Evolutionary conservation across 23 tunicate species (phyloP).

Genomic region (Ascidia mentula): DNA sequence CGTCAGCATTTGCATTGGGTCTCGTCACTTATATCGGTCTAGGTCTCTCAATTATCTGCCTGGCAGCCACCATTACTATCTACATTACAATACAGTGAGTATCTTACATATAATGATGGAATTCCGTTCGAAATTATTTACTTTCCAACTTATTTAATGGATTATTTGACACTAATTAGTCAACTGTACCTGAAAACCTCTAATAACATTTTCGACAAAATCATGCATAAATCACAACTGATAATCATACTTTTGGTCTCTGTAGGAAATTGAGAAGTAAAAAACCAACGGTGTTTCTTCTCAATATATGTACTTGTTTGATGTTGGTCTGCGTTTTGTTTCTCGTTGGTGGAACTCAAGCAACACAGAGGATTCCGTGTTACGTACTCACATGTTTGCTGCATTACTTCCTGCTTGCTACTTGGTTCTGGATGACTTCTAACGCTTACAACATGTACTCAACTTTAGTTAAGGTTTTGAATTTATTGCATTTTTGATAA

Average conservation of each 20-base stretch:
- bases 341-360: not conserved
- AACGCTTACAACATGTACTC: slow-evolving; percentile 22
- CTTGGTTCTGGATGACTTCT: slow-evolving; percentile 38
- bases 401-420: slow-evolving; percentile 24
- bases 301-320: slow-evolving; percentile 14
- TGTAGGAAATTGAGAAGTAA: not conserved
- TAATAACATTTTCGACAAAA: no score
- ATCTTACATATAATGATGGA: not conserved
- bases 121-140: no score
- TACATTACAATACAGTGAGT: not conserved
- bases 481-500: no score
- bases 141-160: no score
- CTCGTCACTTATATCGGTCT: not conserved
- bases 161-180: no score
- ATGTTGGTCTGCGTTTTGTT: slow-evolving; percentile 6
- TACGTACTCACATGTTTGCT: not conserved
- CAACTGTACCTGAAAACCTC: no score
- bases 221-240: no score
- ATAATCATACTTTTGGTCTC: no score
- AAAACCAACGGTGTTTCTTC: not conserved
- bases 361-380: not conserved
- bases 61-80: not conserved
- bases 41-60: not conserved
- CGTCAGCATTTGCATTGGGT: not conserved
- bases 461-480: slow-evolving; percentile 24